Evolutionary conservation across 2,888 invertebrate species (phyloP), one percentile per base, ranked within the genome.

Genomic region (Drosophila cyrtoloma): DNA sequence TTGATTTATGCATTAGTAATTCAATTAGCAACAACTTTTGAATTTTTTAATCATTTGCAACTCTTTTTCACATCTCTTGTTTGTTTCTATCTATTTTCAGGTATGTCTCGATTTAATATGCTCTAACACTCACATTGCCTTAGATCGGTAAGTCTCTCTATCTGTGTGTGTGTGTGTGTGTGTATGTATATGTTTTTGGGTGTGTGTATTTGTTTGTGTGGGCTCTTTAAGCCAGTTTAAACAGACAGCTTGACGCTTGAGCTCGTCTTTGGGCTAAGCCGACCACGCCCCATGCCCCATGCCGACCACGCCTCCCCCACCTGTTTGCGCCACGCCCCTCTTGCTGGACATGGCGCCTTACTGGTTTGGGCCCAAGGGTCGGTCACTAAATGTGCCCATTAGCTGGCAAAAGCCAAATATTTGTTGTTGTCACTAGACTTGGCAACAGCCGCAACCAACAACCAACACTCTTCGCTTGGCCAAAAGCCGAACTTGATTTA

Each of bases 351-450:
- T 55, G 64, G 35, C 52, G 37, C 32, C 62, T 37, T n/a, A 56
- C 30, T 32, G 30, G 32, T 57, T 57, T 57, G 28, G 70, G 35
- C 75, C 78, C 79, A 63, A 64, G 67, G 72, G 71, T 51, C 47
- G 80, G 75, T 68, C 85, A 70, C 81, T 69, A 71, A 85, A 81
- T 81, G 86, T 81, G 89, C 67, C 89, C 86, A 86, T 88, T 86
- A 86, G 80, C 84, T 84, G 86, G 75, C 84, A 80, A 86, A 75
- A 84, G 80, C 58, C 89, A 86, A 86, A 86, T 86, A 86, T 86
- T 89, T 89, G 84, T 77, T 70, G 75, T 69, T 79, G 85, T 82
- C 78, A 62, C 75, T 58, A 51, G 77, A 77, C 55, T 50, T 52
- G 58, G 63, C 65, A 68, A 50, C 70, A 73, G 39, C 50, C 39